Evolutionary conservation across 1,140 invertebrate genomes (phyloP), one percentile per base, ranked within the genome.

Genomic region (Drosophila gunungcola): DNA sequence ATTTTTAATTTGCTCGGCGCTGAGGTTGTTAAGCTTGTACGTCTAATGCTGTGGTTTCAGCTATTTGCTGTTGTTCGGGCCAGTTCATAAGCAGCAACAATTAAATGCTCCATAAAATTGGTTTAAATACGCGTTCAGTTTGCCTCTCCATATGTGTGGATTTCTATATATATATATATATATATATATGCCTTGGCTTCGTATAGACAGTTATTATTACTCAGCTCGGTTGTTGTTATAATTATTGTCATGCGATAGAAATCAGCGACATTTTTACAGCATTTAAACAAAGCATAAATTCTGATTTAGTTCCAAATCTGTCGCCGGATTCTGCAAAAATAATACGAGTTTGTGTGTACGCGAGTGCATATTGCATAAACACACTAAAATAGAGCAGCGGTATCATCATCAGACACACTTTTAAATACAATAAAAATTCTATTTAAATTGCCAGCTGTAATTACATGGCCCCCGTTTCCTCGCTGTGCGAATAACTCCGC

Each of bases 221-320:
- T 61, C 61, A 56, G 54, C 51, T 76, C 61, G 63, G 52, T 83
- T 57, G 70, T 63, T 75, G 60, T 74, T 78, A 89, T 89, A 89
- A 89, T 89, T 78, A 89, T 89, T 78, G 84, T 53, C 68, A 69
- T 60, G 76, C 80, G 85, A 84, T 89, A 84, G 56, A 75, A 90
- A 89, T 89, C 84, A 89, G 78, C 77, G 77, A 89, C 85, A 84
- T 90, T 90, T 89, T 89, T 89, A 89, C 80, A 89, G 84, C 80
- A 78, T 89, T 89, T 89, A 90, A 89, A 84, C 84, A 89, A 89
- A 89, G 84, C 85, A 89, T 88, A 88, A 88, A 88, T 88, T 89
- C 72, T 88, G 83, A 88, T 88, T 88, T 89, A 88, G 83, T 70
- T 83, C 51, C 75, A 88, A 88, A 86, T 82, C 83, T 76, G 79